Evolutionary conservation across 2,113 vertebrate species (phyloP).

Genomic region (Aspiorhynchus laticeps): DNA sequence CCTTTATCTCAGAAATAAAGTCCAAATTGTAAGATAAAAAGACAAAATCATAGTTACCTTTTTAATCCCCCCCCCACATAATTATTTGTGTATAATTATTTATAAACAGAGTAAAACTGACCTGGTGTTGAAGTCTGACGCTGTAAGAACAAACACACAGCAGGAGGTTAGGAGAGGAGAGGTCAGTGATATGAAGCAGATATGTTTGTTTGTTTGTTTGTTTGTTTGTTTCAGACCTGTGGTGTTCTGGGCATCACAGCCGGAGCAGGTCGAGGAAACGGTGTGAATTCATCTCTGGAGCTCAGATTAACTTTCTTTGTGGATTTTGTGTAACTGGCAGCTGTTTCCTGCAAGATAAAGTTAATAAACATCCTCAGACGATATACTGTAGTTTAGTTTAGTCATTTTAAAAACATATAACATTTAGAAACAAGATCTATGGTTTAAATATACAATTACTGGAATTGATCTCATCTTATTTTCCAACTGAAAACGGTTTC

Average conservation of each 20-base stretch:
- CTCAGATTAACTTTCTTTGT: slow-evolving; percentile 7
- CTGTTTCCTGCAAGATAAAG: slow-evolving; percentile 26
- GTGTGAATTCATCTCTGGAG: not conserved
- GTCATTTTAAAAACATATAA: too few relatives aligned
- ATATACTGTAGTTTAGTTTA: too few relatives aligned
- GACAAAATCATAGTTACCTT: too few relatives aligned
- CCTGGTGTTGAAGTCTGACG: slow-evolving; percentile 52
- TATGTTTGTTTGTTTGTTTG: not conserved
- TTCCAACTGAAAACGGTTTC: not conserved
- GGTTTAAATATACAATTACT: too few relatives aligned
- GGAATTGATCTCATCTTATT: not conserved
- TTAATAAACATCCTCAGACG: too few relatives aligned
- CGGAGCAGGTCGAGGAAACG: not conserved
- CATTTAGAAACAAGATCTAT: too few relatives aligned
- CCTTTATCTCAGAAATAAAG: too few relatives aligned
- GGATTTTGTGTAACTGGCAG: not conserved
- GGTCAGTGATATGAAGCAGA: not conserved
- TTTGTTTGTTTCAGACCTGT: slow-evolving; percentile 27
- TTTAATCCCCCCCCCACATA: too few relatives aligned
- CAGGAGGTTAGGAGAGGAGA: not conserved
- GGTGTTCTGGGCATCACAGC: not conserved
- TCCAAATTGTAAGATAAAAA: too few relatives aligned
- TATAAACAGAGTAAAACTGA: slow-evolving; percentile 28
- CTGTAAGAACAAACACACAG: not conserved
- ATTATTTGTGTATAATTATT: too few relatives aligned